These are phyloP conservation scores for Eupsilia transversa DNA, from an alignment of 2,888 invertebrate genomes.

Conservation along the genomic window DNA sequence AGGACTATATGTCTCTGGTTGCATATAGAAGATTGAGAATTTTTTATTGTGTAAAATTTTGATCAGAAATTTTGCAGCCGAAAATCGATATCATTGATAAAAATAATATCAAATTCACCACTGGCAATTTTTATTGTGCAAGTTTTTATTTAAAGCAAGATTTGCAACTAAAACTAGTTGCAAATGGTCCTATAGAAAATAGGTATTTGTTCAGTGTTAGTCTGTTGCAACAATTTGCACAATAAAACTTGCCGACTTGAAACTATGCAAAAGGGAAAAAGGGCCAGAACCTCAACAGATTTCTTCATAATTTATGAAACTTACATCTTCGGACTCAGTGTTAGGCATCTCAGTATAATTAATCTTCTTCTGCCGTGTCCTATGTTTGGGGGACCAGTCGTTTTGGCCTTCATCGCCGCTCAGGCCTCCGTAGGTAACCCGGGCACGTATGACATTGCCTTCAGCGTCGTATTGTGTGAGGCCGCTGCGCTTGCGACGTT, in stretches of 20 bases:
- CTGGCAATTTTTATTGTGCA: background rate
- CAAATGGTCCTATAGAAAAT: background rate
- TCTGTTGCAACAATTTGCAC: background rate
- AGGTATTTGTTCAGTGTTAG: background rate
- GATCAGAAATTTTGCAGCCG: background rate
- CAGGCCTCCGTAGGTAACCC: constrained; percentile 91
- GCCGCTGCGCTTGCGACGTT: constrained; percentile 70
- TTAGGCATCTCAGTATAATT: constrained; percentile 94
- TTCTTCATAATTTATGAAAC: constrained; percentile 50
- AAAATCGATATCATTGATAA: background rate
- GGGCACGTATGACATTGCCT: constrained; percentile 82
- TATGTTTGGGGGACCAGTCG: constrained; percentile 91
- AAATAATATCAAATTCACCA: background rate
- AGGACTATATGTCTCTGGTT: background rate
- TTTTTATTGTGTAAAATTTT: background rate
- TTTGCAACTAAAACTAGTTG: too few species aligned
- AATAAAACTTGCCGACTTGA: background rate
- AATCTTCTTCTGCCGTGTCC: constrained; percentile 94
- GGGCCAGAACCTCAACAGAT: background rate
- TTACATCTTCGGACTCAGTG: constrained; percentile 94
- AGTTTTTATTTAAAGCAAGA: too few species aligned
- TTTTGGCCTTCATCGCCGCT: constrained; percentile 88
- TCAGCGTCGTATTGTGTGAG: constrained; percentile 84
- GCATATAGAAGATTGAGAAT: background rate
- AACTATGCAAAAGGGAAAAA: constrained; percentile 11